A percentile compares a stretch with the other conserved stretches of the same genome.
These are phyloP conservation scores for Beaufortia kweichowensis DNA, from an alignment of 2,113 vertebrate genomes.

Conservation along the genomic window DNA sequence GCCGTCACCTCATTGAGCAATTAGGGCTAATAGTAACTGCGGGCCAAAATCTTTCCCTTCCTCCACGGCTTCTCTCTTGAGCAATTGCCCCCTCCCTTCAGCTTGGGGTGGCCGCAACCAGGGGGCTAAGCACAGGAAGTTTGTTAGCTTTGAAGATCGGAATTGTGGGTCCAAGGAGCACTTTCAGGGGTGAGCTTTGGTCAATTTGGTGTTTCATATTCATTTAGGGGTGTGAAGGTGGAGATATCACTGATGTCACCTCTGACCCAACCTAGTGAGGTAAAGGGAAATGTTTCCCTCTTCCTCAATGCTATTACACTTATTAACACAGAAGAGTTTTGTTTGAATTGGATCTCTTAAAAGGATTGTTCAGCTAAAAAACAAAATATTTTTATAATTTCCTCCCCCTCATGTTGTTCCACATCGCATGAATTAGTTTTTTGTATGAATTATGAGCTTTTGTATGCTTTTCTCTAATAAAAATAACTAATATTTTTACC, in stretches of 20 bases:
- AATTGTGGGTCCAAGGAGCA: slow-evolving; percentile 70
- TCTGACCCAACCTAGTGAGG: slow-evolving; percentile 44
- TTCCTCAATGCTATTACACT: not conserved
- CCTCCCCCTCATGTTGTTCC: not conserved
- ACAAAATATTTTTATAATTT: not conserved
- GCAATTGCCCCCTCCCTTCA: slow-evolving; percentile 20
- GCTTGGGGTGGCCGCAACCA: slow-evolving; percentile 59
- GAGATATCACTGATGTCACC: slow-evolving; percentile 64
- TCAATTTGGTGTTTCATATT: slow-evolving; percentile 76
- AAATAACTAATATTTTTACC: not conserved
- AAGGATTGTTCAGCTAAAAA: not conserved
- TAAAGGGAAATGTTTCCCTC: slow-evolving; percentile 9
- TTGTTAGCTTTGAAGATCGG: slow-evolving; percentile 68
- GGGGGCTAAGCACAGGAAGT: slow-evolving; percentile 67
- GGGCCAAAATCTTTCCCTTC: slow-evolving; percentile 57
- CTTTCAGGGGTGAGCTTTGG: slow-evolving; percentile 72
- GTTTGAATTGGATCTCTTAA: not conserved
- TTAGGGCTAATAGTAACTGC: slow-evolving; percentile 81
- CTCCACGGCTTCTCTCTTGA: slow-evolving; percentile 51
- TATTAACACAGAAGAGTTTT: not conserved
- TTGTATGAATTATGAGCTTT: no score
- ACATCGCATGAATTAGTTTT: not conserved
- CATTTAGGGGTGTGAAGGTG: slow-evolving; percentile 67
- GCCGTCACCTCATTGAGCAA: slow-evolving; percentile 66
- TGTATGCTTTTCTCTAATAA: no score